Evolutionary conservation across 2,797 vertebrate genomes (phyloP).

Genomic region (Pampus argenteus): DNA sequence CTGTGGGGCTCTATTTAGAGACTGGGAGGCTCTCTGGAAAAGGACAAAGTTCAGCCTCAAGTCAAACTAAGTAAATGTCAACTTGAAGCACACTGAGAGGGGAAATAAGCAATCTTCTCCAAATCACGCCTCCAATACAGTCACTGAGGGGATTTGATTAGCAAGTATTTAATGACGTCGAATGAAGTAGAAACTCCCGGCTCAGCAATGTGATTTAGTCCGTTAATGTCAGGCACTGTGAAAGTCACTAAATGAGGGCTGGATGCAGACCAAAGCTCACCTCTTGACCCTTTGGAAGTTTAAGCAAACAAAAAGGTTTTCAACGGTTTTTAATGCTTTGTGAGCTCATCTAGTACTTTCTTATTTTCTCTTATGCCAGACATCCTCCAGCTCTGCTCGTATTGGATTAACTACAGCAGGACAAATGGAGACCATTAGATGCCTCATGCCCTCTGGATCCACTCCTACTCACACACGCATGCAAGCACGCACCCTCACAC

Average conservation of each 20-base stretch:
- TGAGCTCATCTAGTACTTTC: constrained; percentile 2
- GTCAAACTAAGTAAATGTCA: constrained; percentile 76
- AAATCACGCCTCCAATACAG: constrained; percentile 44
- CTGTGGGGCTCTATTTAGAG: constrained; percentile 71
- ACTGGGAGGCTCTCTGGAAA: constrained; percentile 56
- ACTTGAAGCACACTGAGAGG: constrained; percentile 36
- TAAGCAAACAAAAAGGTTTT: too few species aligned
- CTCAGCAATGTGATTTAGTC: background rate
- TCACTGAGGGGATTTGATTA: constrained; percentile 34
- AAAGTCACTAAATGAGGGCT: background rate
- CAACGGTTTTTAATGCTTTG: background rate
- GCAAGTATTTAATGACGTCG: constrained; percentile 40
- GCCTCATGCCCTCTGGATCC: constrained; percentile 27
- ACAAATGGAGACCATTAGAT: constrained; percentile 40
- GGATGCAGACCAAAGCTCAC: constrained; percentile 19
- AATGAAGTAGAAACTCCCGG: constrained; percentile 51
- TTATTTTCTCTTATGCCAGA: background rate
- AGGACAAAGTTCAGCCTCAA: constrained; percentile 61
- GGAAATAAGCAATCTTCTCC: constrained; percentile 48
- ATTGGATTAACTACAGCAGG: constrained; percentile 22
- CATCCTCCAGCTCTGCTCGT: constrained; percentile 7
- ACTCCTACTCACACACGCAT: constrained; percentile 6
- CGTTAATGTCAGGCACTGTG: background rate
- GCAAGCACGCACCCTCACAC: constrained; percentile 20
- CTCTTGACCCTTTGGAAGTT: too few species aligned